phyloP scores from a whole-genome alignment of 2,888 invertebrate genomes.

The Plutella xylostella region DNA sequence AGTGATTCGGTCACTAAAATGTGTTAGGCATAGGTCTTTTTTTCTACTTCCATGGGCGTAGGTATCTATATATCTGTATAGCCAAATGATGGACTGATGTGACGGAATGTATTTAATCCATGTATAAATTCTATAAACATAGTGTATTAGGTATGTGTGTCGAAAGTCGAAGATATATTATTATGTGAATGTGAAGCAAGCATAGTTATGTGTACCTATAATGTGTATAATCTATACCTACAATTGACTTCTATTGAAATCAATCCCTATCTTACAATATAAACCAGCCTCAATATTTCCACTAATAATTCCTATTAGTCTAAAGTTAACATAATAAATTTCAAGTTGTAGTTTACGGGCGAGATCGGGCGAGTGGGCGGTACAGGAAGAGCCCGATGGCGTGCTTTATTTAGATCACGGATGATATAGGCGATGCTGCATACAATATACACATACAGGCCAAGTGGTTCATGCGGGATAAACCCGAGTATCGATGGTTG shows the following conservation, averaged over 20 bases:
- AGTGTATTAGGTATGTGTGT: not conserved
- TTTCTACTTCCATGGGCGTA: too few relatives aligned
- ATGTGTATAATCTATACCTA: not conserved
- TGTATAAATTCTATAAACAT: not conserved
- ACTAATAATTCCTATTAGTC: not conserved
- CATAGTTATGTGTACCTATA: not conserved
- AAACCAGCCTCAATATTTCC: not conserved
- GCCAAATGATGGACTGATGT: too few relatives aligned
- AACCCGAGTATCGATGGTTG: too few relatives aligned
- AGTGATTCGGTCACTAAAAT: too few relatives aligned
- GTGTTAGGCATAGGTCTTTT: too few relatives aligned
- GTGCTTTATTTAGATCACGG: slow-evolving; percentile 9
- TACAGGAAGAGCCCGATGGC: not conserved
- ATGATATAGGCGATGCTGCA: too few relatives aligned
- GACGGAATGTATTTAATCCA: not conserved
- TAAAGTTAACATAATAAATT: not conserved
- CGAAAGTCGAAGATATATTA: too few relatives aligned
- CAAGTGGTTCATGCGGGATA: too few relatives aligned
- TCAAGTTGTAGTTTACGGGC: not conserved
- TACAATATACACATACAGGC: too few relatives aligned
- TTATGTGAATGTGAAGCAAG: too few relatives aligned
- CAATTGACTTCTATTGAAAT: not conserved
- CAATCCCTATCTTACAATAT: not conserved
- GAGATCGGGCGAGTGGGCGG: slow-evolving; percentile 2
- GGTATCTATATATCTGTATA: too few relatives aligned